Base-by-base conservation (phyloP, 1,140 invertebrate genomes). In the Polyergus mexicanus region DNA sequence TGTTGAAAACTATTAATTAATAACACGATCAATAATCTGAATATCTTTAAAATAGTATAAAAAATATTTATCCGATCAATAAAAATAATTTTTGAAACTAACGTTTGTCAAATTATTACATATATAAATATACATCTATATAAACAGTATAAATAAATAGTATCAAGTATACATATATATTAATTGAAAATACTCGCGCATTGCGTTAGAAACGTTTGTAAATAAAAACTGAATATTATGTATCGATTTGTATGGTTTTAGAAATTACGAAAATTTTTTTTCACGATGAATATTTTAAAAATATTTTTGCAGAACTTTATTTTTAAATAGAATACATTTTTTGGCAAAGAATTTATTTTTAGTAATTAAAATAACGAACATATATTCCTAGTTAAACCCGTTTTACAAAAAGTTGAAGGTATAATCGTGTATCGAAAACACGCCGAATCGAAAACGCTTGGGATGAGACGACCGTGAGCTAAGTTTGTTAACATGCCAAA, bases 401-500 rank as follows among this genome's bases (percentile, higher is more conserved):
- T 69, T 56, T 28, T 16, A 10, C 41, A n/a, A n/a, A n/a, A 80
- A 80, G 51, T 3, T 32, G 35, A 58, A n/a, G 5, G 10, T 28
- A 32, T 47, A 4, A 4, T 19, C 72, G 41, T 11, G 19, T 11
- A 19, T 72, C 7, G 10, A 32, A 19, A 32, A 5, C 1, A 28
- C 7, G 38, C 35, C 22, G 41, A 28, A 41, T 58, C 19, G 51
- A 10, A n/a, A 69, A 10, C 35, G 16, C 35, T 56, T n/a, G 76
- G 10, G 22, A 0, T 13, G 58, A 47, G 58, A 47, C n/a, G 13
- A 78, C 22, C 7, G 6, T 41, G 41, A 44, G 22, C n/a, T 6
- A 69, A 69, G 28, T 47, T 80, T 6, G 22, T 80, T 58, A 80
- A 56, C 44, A 32, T 16, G 11, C 54, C 51, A 58, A 80, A 25